Evolutionary conservation across 2,888 invertebrate species (phyloP).

Genomic region (Epirrhoe alternata): DNA sequence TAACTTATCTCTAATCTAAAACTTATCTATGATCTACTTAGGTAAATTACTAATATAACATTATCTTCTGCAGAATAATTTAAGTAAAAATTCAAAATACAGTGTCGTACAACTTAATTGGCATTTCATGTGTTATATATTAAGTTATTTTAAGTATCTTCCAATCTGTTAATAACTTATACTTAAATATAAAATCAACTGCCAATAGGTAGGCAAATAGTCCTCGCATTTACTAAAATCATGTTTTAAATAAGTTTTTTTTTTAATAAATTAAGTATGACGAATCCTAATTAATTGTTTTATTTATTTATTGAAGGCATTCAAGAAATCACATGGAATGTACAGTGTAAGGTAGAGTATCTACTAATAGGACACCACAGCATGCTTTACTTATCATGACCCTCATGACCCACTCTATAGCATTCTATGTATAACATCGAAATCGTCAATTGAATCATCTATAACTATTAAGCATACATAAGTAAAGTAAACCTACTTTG

Average conservation of each 20-base stretch:
- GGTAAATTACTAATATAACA: conserved; percentile 11
- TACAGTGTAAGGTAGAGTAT: too few relatives aligned
- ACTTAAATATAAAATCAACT: conserved; percentile 60
- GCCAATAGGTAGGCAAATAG: conserved; percentile 67
- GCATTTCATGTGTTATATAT: conserved; percentile 71
- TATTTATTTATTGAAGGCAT: too few relatives aligned
- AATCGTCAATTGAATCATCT: too few relatives aligned
- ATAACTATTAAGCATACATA: too few relatives aligned
- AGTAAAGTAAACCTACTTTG: too few relatives aligned
- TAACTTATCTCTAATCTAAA: conserved; percentile 6
- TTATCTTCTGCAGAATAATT: conserved; percentile 52
- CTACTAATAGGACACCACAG: too few relatives aligned
- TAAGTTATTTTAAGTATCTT: conserved; percentile 62
- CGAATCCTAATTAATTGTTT: conserved; percentile 33
- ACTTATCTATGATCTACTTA: conserved; percentile 13
- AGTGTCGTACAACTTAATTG: conserved; percentile 79
- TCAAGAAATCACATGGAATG: too few relatives aligned
- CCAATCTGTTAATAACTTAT: conserved; percentile 60
- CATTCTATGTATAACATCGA: neutral
- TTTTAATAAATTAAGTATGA: conserved; percentile 48
- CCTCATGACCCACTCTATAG: neutral
- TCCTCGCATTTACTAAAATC: conserved; percentile 76
- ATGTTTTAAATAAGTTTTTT: conserved; percentile 46
- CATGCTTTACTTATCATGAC: too few relatives aligned
- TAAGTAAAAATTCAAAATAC: conserved; percentile 46